These are phyloP conservation scores for Mionectes macconnelli DNA, from an alignment of 2,113 vertebrate genomes.

Conservation along the genomic window DNA sequence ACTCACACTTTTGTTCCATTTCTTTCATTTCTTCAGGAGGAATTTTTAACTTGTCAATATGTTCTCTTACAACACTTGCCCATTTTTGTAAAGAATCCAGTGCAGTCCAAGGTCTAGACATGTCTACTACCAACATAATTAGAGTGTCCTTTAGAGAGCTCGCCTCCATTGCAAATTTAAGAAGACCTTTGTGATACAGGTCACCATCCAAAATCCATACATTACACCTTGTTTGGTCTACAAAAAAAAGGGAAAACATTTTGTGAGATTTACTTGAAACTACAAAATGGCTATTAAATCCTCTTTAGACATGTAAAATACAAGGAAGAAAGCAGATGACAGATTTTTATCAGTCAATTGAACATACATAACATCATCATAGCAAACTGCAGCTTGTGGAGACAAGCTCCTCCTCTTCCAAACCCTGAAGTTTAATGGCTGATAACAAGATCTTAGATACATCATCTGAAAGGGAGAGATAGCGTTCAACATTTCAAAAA, in stretches of 20 bases:
- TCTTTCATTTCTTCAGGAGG: constrained; percentile 94
- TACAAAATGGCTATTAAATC: not conserved
- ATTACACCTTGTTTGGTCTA: constrained; percentile 95
- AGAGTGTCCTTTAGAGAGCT: constrained; percentile 87
- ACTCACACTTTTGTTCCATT: constrained; percentile 95
- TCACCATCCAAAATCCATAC: constrained; percentile 98
- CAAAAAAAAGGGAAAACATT: not conserved
- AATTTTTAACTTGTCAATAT: constrained; percentile 93
- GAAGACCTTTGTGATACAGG: constrained; percentile 95
- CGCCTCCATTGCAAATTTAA: constrained; percentile 90
- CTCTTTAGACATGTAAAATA: not conserved
- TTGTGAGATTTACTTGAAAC: not conserved
- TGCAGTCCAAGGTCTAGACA: constrained; percentile 96
- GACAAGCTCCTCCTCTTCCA: not conserved
- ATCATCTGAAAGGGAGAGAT: not conserved
- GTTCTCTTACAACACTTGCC: constrained; percentile 93
- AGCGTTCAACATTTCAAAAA: not conserved
- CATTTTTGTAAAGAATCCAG: constrained; percentile 97
- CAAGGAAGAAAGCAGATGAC: not conserved
- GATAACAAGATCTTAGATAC: not conserved
- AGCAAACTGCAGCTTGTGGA: not conserved
- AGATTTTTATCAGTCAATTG: not conserved
- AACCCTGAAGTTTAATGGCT: not conserved
- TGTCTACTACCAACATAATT: constrained; percentile 88
- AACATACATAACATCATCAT: not conserved